Evolutionary conservation across 2,797 vertebrate species (phyloP).

Genomic region (Telmatherina bonti): DNA sequence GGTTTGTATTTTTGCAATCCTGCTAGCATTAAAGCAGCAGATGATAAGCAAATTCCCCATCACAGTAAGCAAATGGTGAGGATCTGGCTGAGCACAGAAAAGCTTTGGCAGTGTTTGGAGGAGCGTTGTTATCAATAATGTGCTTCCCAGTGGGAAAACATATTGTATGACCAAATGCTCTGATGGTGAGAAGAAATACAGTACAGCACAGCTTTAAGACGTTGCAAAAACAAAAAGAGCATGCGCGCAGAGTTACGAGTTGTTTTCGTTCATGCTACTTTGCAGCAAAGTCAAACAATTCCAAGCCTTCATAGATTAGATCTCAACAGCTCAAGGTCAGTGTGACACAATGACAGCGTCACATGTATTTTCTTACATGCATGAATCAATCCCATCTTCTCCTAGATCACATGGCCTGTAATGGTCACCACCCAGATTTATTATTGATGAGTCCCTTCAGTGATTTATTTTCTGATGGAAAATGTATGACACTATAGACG

Average conservation of each 20-base stretch:
- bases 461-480: slow-evolving; percentile 32
- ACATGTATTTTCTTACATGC: slow-evolving; percentile 42
- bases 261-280: not conserved
- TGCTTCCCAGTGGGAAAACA: slow-evolving; percentile 59
- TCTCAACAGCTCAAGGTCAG: slow-evolving; percentile 47
- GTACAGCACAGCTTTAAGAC: slow-evolving; percentile 3
- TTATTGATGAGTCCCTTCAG: slow-evolving; percentile 26
- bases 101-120: slow-evolving; percentile 48
- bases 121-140: slow-evolving; percentile 58
- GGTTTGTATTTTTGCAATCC: slow-evolving; percentile 7
- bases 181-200: slow-evolving; percentile 33
- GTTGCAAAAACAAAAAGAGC: slow-evolving; percentile 1
- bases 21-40: slow-evolving; percentile 32
- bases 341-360: slow-evolving; percentile 19
- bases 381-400: slow-evolving; percentile 40
- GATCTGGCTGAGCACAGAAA: slow-evolving; percentile 48
- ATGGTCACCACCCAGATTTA: slow-evolving; percentile 18
- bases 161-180: slow-evolving; percentile 63
- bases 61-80: slow-evolving; percentile 42
- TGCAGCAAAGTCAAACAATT: slow-evolving; percentile 24
- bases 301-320: slow-evolving; percentile 26
- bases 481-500: slow-evolving; percentile 21
- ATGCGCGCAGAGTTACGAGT: not conserved
- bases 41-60: slow-evolving; percentile 52
- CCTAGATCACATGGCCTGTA: slow-evolving; percentile 13